A percentile compares a stretch with the other conserved stretches of the same genome.
Evolutionary conservation across 2,797 vertebrate genomes (phyloP).

Genomic region (Pseudomugil tenellus): DNA sequence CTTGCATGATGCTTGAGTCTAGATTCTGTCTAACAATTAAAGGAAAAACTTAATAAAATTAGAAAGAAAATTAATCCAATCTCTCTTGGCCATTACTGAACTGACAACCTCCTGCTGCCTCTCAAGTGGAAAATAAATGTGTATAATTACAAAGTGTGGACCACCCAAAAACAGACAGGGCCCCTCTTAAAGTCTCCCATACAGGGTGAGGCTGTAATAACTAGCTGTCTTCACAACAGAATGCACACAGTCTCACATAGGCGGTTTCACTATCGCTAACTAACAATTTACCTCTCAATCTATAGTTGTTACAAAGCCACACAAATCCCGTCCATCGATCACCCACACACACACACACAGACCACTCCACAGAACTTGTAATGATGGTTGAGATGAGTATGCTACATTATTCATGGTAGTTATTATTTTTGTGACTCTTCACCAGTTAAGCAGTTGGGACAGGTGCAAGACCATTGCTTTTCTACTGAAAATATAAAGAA

Average conservation of each 20-base stretch:
- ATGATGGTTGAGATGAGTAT: conserved; percentile 38
- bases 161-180: conserved; percentile 62
- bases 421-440: conserved; percentile 37
- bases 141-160: conserved; percentile 65
- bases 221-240: conserved; percentile 60
- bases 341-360: conserved; percentile 50
- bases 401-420: conserved; percentile 34
- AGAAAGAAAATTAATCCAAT: conserved; percentile 37
- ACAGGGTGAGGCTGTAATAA: conserved; percentile 67
- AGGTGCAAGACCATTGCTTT: conserved; percentile 58
- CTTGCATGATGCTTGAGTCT: conserved; percentile 29
- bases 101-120: conserved; percentile 46
- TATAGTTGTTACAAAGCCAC: conserved; percentile 41
- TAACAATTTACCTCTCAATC: conserved; percentile 50
- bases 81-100: conserved; percentile 39
- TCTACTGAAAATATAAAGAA: conserved; percentile 47
- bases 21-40: conserved; percentile 22
- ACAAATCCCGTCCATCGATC: conserved; percentile 34
- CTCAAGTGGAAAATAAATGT: conserved; percentile 55
- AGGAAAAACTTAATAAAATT: conserved; percentile 15
- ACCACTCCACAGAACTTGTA: conserved; percentile 33
- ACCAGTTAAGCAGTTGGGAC: conserved; percentile 58
- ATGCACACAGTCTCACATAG: conserved; percentile 30
- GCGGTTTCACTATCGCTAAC: conserved; percentile 42
- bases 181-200: conserved; percentile 62